A percentile compares a stretch with the other conserved stretches of the same genome.
Evolutionary conservation across 1,140 invertebrate genomes (phyloP).

Genomic region (Carposina sasakii): DNA sequence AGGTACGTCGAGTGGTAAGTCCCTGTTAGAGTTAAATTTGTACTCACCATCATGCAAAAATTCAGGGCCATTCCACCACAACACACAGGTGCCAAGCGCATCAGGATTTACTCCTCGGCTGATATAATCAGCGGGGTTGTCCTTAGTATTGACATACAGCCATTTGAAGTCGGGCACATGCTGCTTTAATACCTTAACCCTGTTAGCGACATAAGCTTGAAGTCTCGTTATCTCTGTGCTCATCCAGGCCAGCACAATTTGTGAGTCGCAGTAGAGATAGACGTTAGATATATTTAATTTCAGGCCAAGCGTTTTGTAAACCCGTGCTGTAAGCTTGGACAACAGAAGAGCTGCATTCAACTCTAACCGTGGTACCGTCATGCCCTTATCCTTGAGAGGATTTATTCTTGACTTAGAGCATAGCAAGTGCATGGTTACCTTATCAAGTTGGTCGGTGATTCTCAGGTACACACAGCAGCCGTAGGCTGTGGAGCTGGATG

Average conservation of each 20-base stretch:
- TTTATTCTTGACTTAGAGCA: neutral
- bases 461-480: neutral
- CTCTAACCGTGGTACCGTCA: neutral
- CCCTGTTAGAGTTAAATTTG: neutral
- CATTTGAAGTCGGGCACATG: conserved; percentile 9
- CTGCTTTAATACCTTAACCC: conserved; percentile 33
- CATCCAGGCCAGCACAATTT: neutral
- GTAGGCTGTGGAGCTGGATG: neutral
- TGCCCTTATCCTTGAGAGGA: neutral
- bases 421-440: neutral
- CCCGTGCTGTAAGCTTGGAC: neutral
- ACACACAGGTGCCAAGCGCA: neutral
- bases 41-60: conserved; percentile 9
- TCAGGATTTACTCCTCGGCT: conserved; percentile 13
- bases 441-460: neutral
- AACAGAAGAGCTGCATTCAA: neutral
- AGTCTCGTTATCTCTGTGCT: conserved; percentile 6
- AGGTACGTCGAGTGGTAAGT: neutral
- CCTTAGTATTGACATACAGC: conserved; percentile 9
- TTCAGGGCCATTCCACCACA: conserved; percentile 15
- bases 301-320: neutral
- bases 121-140: conserved; percentile 16
- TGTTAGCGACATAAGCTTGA: conserved; percentile 25
- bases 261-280: neutral
- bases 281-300: neutral